Evolutionary conservation across 2,113 vertebrate genomes (phyloP), one percentile per base, ranked within the genome.

Genomic region (Pedionomus torquatus): DNA sequence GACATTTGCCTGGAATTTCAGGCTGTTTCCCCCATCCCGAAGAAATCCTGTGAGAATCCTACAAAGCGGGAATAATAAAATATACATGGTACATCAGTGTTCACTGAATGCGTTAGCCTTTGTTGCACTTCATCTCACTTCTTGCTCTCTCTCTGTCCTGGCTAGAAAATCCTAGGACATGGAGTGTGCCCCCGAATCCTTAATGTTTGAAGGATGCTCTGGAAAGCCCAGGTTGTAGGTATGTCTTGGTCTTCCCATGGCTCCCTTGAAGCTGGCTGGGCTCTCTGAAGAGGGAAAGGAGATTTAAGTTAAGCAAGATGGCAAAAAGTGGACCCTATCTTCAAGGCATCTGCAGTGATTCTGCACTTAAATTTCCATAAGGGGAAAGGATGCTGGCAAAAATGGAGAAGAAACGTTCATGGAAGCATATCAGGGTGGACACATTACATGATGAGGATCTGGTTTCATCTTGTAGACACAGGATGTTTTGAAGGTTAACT

Each of bases 1-100:
- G 79, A 41, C 17, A 58, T 87, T 92, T 95, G 85, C 75, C 41
- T 77, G 49, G 88, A 79, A 83, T 86, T 95, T 95, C 95, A 92
- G 68, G n/a, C n/a, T n/a, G n/a, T n/a, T n/a, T n/a, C n/a, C n/a
- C n/a, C n/a, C n/a, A n/a, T n/a, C n/a, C n/a, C n/a, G n/a, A n/a
- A n/a, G n/a, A n/a, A n/a, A n/a, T n/a, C n/a, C n/a, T n/a, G n/a
- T n/a, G n/a, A n/a, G n/a, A n/a, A n/a, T n/a, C n/a, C n/a, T n/a
- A n/a, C n/a, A n/a, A n/a, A n/a, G n/a, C n/a, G n/a, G n/a, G n/a
- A n/a, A n/a, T n/a, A n/a, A n/a, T n/a, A n/a, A n/a, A n/a, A n/a
- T n/a, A n/a, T n/a, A 35, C 66, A 88, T 76, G 71, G 89, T 60
- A 55, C 84, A 63, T 87, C 93, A 61, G 63, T 80, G 76, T 70